A percentile compares a stretch with the other conserved stretches of the same genome.
Conservation (phyloP, 1,140 invertebrate species). For the Cecropterus lyciades region DNA sequence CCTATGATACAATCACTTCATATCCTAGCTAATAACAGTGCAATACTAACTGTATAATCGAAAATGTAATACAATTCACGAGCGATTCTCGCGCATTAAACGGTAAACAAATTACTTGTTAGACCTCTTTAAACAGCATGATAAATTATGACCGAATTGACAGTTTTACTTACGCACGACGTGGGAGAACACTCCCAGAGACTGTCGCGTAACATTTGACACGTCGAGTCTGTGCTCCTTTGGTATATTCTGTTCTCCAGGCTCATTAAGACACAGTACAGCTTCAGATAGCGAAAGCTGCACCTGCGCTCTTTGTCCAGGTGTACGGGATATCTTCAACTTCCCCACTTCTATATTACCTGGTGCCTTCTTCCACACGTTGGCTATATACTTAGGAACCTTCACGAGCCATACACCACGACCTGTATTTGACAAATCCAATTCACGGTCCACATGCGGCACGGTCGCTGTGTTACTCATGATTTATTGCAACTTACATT, state of each 20-base stretch:
- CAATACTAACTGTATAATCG: no score
- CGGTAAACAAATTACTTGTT: no score
- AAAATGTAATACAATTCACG: no score
- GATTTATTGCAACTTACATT: slow-evolving; percentile 19
- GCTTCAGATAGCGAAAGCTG: slow-evolving; percentile 84
- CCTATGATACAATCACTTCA: no score
- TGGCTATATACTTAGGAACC: slow-evolving; percentile 97
- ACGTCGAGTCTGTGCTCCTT: slow-evolving; percentile 96
- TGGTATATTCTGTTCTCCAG: slow-evolving; percentile 90
- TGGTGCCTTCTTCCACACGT: slow-evolving; percentile 94
- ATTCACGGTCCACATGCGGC: slow-evolving; percentile 88
- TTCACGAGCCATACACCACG: slow-evolving; percentile 98
- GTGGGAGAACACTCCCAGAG: slow-evolving; percentile 95
- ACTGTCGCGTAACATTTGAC: slow-evolving; percentile 94
- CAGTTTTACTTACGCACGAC: slow-evolving; percentile 85
- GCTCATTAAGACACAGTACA: slow-evolving; percentile 89
- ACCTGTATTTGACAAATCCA: slow-evolving; percentile 94
- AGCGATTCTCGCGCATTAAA: no score
- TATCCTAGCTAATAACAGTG: no score
- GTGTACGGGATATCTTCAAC: slow-evolving; percentile 84
- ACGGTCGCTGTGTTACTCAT: slow-evolving; percentile 59
- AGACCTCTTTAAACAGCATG: no score
- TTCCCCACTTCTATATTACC: slow-evolving; percentile 86
- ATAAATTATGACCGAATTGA: no score
- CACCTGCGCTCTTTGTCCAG: slow-evolving; percentile 85